phyloP scores from a whole-genome alignment of 2,797 vertebrate genomes.

The Micromesistius poutassou region DNA sequence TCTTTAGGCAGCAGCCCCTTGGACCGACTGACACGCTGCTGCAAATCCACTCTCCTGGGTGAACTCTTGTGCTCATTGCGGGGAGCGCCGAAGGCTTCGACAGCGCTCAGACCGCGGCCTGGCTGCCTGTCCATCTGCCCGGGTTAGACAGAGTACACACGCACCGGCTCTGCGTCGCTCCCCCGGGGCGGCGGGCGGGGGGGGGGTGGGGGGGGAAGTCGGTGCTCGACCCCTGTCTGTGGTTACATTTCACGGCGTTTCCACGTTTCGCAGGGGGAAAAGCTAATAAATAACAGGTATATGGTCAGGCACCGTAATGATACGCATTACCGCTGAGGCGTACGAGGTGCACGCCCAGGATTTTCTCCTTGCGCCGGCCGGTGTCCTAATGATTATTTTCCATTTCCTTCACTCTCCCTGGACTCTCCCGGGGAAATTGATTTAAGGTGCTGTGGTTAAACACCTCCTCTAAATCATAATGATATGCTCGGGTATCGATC shows the following conservation, averaged over 20 bases:
- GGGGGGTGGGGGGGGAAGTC: not conserved
- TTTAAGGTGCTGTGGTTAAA: conserved; percentile 64
- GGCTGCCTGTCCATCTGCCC: conserved; percentile 30
- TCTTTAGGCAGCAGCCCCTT: conserved; percentile 29
- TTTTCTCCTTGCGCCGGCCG: conserved; percentile 38
- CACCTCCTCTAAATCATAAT: conserved; percentile 70
- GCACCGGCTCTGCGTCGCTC: conserved; percentile 36
- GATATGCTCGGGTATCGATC: conserved; percentile 70
- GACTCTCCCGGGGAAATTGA: conserved; percentile 55
- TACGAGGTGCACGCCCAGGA: conserved; percentile 45
- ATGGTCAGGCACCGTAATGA: conserved; percentile 26
- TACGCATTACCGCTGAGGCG: conserved; percentile 49
- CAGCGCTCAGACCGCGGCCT: conserved; percentile 33
- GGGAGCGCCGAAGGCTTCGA: conserved; percentile 20
- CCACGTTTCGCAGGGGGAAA: conserved; percentile 15
- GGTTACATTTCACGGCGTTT: conserved; percentile 8
- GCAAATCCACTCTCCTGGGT: conserved; percentile 43
- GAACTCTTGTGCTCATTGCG: conserved; percentile 37
- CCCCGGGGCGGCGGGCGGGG: not conserved
- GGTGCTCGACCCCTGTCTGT: conserved; percentile 24
- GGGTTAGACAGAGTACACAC: conserved; percentile 17
- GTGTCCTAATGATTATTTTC: conserved; percentile 45
- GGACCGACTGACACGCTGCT: conserved; percentile 27
- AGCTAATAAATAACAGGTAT: conserved; percentile 30
- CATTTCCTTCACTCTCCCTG: conserved; percentile 27